Base-by-base conservation (phyloP, 2,888 invertebrate genomes). In the Drosophila neotestacea region DNA sequence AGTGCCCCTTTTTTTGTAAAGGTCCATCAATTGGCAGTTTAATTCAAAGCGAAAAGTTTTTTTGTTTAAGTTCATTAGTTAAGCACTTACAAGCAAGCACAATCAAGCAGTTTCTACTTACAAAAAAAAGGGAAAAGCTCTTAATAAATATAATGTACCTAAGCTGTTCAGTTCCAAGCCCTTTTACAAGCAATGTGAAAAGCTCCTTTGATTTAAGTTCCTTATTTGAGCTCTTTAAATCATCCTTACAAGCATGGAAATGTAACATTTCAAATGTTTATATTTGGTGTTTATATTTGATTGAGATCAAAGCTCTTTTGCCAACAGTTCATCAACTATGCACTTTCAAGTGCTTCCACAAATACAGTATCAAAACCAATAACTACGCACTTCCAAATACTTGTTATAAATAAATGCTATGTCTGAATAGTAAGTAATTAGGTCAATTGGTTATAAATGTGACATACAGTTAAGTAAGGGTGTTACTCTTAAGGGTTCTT, bases 371-470 rank as follows among this genome's bases (percentile, higher is more conserved):
- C 13, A 6, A 41, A 52, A 4, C 7, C 7, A 11, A 30, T 10
- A 32, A 32, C 16, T 9, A 2, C 6, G n/a, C 36, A 51, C n/a
- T 38, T 51, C 2, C 9, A n/a, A 34, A 27, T 22, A 16, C 11
- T 41, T 11, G 32, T 30, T 41, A 6, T 39, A 6, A 30, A 52
- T 42, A n/a, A 54, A 41, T 11, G 13, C 32, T 41, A 9, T 48
- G 22, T 10, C 16, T 32, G 10, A 5, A 42, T 10, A 13, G 32
- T 7, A 4, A 30, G 6, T 42, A 22, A 51, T 27, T 38, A 32
- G 54, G 22, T 54, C 22, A 55, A 55, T 42, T 9, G 11, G n/a
- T 30, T 11, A 6, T 16, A 32, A 48, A 10, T 32, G 32, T 42
- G 41, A 42, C 22, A 22, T 11, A 34, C 32, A 42, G 22, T 22